Evolutionary conservation across 1,140 invertebrate genomes (phyloP).

Genomic region (Nylanderia fulva): DNA sequence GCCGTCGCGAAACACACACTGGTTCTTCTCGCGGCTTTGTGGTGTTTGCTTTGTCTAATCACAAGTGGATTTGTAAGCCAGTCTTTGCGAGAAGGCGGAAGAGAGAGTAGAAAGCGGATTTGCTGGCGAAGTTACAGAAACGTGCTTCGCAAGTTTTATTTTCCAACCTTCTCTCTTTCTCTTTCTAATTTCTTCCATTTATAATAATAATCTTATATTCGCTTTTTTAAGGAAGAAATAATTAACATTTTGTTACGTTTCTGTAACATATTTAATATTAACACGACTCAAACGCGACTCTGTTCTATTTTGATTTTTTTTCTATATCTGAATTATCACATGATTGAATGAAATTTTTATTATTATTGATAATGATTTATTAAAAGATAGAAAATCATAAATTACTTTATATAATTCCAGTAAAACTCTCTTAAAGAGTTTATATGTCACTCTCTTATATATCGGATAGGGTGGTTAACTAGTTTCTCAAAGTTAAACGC

Average conservation of each 20-base stretch:
- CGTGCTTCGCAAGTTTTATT: constrained; percentile 34
- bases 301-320: neutral
- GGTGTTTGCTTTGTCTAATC: constrained; percentile 61
- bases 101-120: constrained; percentile 26
- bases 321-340: neutral
- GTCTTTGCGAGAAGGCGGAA: constrained; percentile 47
- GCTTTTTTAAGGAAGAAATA: neutral
- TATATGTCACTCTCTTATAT: neutral
- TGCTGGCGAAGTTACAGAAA: constrained; percentile 39
- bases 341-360: neutral
- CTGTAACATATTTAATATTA: neutral
- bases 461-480: constrained; percentile 30
- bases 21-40: constrained; percentile 39
- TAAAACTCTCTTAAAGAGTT: neutral
- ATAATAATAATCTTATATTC: neutral
- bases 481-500: constrained; percentile 45
- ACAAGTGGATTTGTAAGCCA: constrained; percentile 54
- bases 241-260: neutral
- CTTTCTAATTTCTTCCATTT: constrained; percentile 10
- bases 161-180: neutral
- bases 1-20: constrained; percentile 7
- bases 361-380: no score
- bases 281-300: neutral
- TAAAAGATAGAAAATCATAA: no score
- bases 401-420: no score